Evolutionary conservation across 2,113 vertebrate genomes (phyloP).

Genomic region (Syrrhaptes paradoxus): DNA sequence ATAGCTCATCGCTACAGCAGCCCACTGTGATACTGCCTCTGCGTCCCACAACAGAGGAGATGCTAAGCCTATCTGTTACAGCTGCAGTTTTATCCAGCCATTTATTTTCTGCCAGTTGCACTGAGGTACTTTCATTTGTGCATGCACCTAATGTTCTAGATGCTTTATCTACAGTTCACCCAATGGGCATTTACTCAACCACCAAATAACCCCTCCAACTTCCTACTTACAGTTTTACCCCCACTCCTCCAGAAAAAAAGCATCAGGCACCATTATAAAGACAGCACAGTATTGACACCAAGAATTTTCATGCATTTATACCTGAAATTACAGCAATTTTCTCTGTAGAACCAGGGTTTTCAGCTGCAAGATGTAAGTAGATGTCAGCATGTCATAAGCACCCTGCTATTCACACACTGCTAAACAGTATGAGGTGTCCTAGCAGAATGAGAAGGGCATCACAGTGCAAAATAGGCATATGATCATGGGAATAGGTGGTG

Average conservation of each 20-base stretch:
- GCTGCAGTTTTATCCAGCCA: not conserved
- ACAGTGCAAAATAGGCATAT: not conserved
- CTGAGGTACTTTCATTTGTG: not conserved
- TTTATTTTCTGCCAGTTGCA: not conserved
- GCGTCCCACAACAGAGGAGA: not conserved
- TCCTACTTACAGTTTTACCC: not conserved
- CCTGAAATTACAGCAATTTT: constrained; percentile 63
- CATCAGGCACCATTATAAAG: constrained; percentile 14
- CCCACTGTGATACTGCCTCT: not conserved
- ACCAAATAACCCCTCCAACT: constrained; percentile 16
- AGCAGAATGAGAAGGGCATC: constrained; percentile 16
- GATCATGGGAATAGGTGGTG: constrained; percentile 28
- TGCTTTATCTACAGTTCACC: not conserved
- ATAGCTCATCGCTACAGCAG: not conserved
- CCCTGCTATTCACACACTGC: constrained; percentile 37
- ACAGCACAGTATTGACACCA: constrained; percentile 17
- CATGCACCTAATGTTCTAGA: not conserved
- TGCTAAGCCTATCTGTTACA: not conserved
- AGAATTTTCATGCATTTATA: constrained; percentile 55
- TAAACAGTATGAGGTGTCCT: constrained; percentile 27
- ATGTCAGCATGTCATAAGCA: constrained; percentile 51
- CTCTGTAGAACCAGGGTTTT: constrained; percentile 43
- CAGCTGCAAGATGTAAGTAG: constrained; percentile 35
- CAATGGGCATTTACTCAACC: not conserved
- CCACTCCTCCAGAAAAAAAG: constrained; percentile 5